These are phyloP conservation scores for Drosophila sordidula DNA, from an alignment of 2,888 invertebrate species.

Conservation along the genomic window DNA sequence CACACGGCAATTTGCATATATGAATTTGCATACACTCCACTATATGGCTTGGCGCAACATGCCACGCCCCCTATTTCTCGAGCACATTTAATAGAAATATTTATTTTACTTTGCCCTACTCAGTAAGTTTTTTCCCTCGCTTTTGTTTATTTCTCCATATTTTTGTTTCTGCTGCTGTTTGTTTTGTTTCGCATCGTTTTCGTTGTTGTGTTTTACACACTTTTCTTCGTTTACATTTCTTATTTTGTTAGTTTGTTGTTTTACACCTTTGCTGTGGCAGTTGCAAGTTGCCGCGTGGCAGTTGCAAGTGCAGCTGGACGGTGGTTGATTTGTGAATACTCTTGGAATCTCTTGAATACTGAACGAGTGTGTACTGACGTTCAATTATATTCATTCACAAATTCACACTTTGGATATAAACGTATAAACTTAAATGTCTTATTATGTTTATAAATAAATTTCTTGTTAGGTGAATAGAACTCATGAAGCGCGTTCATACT, in stretches of 20 bases:
- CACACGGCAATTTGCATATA: slow-evolving; percentile 24
- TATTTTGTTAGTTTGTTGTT: slow-evolving; percentile 15
- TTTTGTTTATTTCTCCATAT: slow-evolving; percentile 25
- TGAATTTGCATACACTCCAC: slow-evolving; percentile 11
- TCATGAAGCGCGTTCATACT: too few species aligned
- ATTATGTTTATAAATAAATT: too few species aligned
- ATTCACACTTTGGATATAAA: too few species aligned
- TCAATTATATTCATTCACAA: too few species aligned
- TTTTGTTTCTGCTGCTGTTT: slow-evolving; percentile 17
- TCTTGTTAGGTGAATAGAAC: too few species aligned
- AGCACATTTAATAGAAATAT: slow-evolving; percentile 24
- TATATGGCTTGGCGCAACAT: background rate
- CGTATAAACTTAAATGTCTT: too few species aligned
- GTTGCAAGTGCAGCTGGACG: background rate
- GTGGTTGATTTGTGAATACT: slow-evolving; percentile 17
- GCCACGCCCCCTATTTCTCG: slow-evolving; percentile 8
- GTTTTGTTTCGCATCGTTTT: slow-evolving; percentile 23
- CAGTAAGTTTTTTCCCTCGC: slow-evolving; percentile 1
- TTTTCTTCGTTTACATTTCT: slow-evolving; percentile 8
- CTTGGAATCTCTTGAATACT: too few species aligned
- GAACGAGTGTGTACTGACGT: too few species aligned
- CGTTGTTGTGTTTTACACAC: slow-evolving; percentile 7
- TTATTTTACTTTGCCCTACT: slow-evolving; percentile 10
- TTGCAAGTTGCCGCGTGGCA: slow-evolving; percentile 2
- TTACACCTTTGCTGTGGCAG: slow-evolving; percentile 3